Percentiles rank a stretch among this genome's conserved stretches.
Evolutionary conservation across 23 tunicate species (phyloP).

Genomic region (Corella eumyota): DNA sequence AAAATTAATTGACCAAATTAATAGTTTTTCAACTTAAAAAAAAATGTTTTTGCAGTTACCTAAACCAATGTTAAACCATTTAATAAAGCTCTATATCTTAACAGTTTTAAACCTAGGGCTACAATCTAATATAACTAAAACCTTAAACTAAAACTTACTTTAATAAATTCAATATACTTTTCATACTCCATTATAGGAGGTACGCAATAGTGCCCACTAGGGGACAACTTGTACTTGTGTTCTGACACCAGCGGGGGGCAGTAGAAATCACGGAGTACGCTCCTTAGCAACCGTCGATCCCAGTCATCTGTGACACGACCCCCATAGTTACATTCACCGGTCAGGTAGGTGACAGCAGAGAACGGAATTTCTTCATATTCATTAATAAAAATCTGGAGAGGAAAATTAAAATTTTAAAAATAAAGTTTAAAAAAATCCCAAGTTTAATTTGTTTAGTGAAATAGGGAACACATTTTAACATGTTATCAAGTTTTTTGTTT

Average conservation of each 20-base stretch:
- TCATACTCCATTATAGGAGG: conserved; percentile 83
- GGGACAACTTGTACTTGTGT: conserved; percentile 83
- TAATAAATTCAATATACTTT: conserved; percentile 91
- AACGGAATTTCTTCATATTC: conserved; percentile 91
- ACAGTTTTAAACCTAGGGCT: too few species aligned
- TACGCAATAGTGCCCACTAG: conserved; percentile 79
- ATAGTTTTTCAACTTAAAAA: too few species aligned
- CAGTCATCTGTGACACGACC: conserved; percentile 99
- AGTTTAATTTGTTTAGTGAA: too few species aligned
- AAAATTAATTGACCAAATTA: too few species aligned
- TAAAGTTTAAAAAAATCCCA: too few species aligned
- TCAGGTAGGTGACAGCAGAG: conserved; percentile 84
- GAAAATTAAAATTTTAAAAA: not conserved
- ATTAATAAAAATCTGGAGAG: conserved; percentile 83
- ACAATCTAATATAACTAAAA: too few species aligned
- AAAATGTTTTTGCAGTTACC: too few species aligned
- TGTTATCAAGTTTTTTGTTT: too few species aligned
- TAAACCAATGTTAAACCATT: too few species aligned
- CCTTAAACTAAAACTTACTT: conserved; percentile 22
- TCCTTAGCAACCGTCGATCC: conserved; percentile 87
- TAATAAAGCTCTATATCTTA: too few species aligned
- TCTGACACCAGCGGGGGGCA: conserved; percentile 68
- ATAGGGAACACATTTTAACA: too few species aligned
- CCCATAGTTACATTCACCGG: conserved; percentile 99
- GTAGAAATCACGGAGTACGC: conserved; percentile 71